phyloP scores from a whole-genome alignment of 1,140 invertebrate species.

The Pachypsylla venusta region DNA sequence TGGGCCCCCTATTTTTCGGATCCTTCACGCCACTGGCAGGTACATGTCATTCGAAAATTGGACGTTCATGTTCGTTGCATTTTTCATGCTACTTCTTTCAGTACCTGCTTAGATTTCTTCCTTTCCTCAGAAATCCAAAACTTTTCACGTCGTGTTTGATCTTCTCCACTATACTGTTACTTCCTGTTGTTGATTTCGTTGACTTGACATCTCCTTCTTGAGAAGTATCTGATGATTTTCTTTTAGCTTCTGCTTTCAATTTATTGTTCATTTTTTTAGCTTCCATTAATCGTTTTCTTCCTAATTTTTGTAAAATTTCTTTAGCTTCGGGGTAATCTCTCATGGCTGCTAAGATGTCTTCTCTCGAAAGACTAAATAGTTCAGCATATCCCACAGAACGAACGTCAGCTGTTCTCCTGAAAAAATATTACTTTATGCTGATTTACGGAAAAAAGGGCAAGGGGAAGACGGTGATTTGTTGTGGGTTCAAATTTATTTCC shows the following conservation, averaged over 20 bases:
- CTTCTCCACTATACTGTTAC: neutral
- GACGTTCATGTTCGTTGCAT: no score
- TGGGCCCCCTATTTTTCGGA: no score
- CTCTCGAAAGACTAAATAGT: conserved; percentile 84
- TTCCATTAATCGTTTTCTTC: conserved; percentile 74
- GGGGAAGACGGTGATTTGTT: no score
- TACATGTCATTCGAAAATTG: no score
- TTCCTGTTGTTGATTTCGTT: neutral
- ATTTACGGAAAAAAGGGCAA: no score
- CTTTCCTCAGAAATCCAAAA: conserved; percentile 10
- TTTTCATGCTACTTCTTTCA: conserved; percentile 47
- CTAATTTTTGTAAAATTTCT: conserved; percentile 75
- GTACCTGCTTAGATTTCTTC: conserved; percentile 42
- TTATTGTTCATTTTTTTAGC: conserved; percentile 36
- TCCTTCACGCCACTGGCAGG: no score
- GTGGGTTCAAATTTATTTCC: no score
- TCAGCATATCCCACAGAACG: conserved; percentile 91
- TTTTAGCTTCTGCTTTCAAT: conserved; percentile 29
- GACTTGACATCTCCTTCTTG: neutral
- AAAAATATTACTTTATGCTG: no score
- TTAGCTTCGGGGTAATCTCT: conserved; percentile 95
- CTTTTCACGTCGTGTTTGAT: conserved; percentile 12
- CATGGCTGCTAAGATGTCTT: conserved; percentile 85
- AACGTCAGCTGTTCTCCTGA: conserved; percentile 85
- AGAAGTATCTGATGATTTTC: neutral